Evolutionary conservation across 2,888 invertebrate genomes (phyloP).

Genomic region (Aethes cnicana): DNA sequence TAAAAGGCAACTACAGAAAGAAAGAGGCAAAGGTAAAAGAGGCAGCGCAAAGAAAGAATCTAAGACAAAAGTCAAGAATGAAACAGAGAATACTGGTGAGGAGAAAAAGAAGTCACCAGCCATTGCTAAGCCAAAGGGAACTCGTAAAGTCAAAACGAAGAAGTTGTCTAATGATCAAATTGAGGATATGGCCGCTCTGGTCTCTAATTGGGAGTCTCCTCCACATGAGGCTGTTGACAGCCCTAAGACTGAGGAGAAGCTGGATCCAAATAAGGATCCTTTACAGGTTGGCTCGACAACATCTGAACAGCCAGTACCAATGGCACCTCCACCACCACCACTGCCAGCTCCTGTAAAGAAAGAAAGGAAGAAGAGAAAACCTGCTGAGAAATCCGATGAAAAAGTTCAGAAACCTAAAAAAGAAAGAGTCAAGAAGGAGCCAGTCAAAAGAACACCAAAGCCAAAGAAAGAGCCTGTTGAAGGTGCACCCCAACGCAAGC

Average conservation of each 20-base stretch:
- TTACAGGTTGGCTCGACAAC: conserved; percentile 34
- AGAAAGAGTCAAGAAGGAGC: conserved; percentile 48
- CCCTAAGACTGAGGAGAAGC: conserved; percentile 9
- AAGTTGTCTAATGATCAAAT: conserved; percentile 63
- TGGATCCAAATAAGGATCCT: conserved; percentile 28
- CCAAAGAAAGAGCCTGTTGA: conserved; percentile 40
- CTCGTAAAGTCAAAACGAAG: conserved; percentile 56
- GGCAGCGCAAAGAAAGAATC: conserved; percentile 32
- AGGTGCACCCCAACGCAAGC: conserved; percentile 51
- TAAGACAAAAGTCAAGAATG: conserved; percentile 37
- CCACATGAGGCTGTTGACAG: conserved; percentile 48
- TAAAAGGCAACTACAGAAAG: conserved; percentile 48
- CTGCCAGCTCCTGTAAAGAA: conserved; percentile 18
- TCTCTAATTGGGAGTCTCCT: conserved; percentile 69
- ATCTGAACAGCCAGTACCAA: conserved; percentile 38
- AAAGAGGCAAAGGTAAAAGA: conserved; percentile 43
- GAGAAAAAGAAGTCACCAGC: conserved; percentile 36
- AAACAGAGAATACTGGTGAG: conserved; percentile 32
- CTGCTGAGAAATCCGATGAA: conserved; percentile 41
- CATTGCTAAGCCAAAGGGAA: conserved; percentile 24
- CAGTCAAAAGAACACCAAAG: conserved; percentile 35
- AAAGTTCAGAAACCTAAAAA: conserved; percentile 44
- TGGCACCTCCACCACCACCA: conserved; percentile 23
- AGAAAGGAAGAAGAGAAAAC: conserved; percentile 43
- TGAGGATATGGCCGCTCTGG: conserved; percentile 57